Conservation (phyloP, 2,888 invertebrate genomes). For the Pseudoips prasinana region DNA sequence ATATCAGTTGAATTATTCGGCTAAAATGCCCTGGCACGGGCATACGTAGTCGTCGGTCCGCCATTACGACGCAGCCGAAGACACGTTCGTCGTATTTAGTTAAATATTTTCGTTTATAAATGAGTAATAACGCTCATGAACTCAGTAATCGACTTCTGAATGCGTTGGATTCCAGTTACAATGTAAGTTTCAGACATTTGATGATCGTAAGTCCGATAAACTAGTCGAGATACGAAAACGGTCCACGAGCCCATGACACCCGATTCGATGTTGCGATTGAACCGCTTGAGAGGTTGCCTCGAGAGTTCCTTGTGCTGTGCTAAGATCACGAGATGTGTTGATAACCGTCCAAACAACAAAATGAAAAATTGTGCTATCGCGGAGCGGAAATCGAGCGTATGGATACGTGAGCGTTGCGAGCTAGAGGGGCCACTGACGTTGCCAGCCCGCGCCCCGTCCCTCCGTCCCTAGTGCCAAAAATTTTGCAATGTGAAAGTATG, state of each 20-base stretch:
- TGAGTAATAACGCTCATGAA: constrained; percentile 92
- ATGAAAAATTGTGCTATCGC: constrained; percentile 48
- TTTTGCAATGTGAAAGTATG: constrained; percentile 82
- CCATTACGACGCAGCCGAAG: constrained; percentile 82
- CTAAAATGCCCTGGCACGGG: constrained; percentile 83
- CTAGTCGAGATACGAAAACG: constrained; percentile 71
- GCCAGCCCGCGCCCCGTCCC: constrained; percentile 69
- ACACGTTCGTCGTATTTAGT: constrained; percentile 83
- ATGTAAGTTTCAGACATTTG: constrained; percentile 91
- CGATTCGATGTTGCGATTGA: constrained; percentile 72
- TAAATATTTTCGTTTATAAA: constrained; percentile 85
- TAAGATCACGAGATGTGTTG: constrained; percentile 44
- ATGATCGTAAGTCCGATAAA: constrained; percentile 66
- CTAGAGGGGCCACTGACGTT: constrained; percentile 77
- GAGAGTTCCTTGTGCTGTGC: constrained; percentile 44
- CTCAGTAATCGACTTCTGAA: constrained; percentile 97
- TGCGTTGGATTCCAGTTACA: constrained; percentile 98
- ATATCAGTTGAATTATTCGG: constrained; percentile 83
- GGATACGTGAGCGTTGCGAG: constrained; percentile 70
- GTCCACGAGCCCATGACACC: constrained; percentile 79
- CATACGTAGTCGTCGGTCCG: constrained; percentile 83
- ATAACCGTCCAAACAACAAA: constrained; percentile 39
- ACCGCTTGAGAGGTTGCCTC: constrained; percentile 64
- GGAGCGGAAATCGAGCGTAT: constrained; percentile 58
- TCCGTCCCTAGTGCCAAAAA: constrained; percentile 77